phyloP scores from a whole-genome alignment of 2,113 vertebrate species.

The Mus pahari region DNA sequence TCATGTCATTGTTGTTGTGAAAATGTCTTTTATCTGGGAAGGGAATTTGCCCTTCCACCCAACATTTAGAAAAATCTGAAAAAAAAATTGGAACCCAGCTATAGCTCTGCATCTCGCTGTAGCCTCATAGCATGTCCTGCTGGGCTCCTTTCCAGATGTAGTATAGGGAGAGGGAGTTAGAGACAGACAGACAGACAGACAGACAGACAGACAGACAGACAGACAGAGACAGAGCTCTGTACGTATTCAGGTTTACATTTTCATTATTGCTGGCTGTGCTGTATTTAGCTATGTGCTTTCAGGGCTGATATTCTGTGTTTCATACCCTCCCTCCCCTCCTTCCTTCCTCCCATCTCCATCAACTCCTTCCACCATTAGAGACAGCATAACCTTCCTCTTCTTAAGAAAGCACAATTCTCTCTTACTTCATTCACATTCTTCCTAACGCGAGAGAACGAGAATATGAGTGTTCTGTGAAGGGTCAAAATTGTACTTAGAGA shows the following conservation, averaged over 20 bases:
- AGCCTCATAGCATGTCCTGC: neutral
- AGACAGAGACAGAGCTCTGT: neutral
- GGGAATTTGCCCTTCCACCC: neutral
- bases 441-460: neutral
- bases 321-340: neutral
- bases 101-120: neutral
- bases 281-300: neutral
- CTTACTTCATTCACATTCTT: neutral
- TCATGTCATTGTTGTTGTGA: neutral
- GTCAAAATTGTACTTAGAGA: neutral
- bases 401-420: neutral
- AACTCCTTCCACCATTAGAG: neutral
- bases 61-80: neutral
- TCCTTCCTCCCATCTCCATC: neutral
- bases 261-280: neutral
- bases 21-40: conserved; percentile 2
- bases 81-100: neutral
- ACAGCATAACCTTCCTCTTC: neutral
- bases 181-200: neutral
- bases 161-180: neutral
- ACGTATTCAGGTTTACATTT: neutral
- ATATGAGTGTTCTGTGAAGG: neutral
- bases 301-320: neutral
- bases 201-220: neutral
- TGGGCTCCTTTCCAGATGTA: neutral